Base-by-base conservation (phyloP, 2,888 invertebrate species). In the Drosophila recens region DNA sequence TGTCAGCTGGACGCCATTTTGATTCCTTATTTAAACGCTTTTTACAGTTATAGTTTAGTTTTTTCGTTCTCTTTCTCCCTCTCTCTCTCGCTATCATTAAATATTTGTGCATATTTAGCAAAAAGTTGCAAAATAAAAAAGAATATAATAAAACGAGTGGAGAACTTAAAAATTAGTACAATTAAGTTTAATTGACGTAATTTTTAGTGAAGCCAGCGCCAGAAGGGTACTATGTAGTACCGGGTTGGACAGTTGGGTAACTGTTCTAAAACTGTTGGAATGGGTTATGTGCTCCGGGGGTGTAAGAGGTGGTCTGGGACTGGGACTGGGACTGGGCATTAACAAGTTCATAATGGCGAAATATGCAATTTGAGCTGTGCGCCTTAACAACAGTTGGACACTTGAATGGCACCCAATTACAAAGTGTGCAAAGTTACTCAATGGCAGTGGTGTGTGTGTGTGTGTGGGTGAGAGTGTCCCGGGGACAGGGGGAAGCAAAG, bases 111-210 rank as follows among this genome's bases (percentile, higher is more conserved):
- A 84, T 80, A 81, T 80, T 84, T 58, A 63, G 74, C 72, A 79
- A 82, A 75, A 80, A 68, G 56, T 54, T 51, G 48, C 23, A 46
- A 20, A 13, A 51, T 52, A 58, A 33, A 43, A 15, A 52, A 34
- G 36, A 58, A n/a, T 48, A 42, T 20, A 42, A 20, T 27, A 23
- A n/a, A 15, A 13, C 43, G 58, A 27, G 48, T 62, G 34, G 36
- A 48, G 58, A 64, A 70, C 58, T 58, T 80, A 64, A 73, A 86
- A 86, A 86, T 84, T 86, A 83, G 81, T 75, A 78, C 88, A 84
- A 86, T 84, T 88, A 88, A 80, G 78, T 75, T 88, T 88, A 84
- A 84, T 88, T 80, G 84, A 80, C 75, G 75, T 80, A 80, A 80
- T 88, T 86, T 88, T 80, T 78, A 82, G 87, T 69, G 73, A 62